A percentile compares a stretch with the other conserved stretches of the same genome.
Evolutionary conservation across 1,140 invertebrate genomes (phyloP).

Genomic region (Leptopilina boulardi): DNA sequence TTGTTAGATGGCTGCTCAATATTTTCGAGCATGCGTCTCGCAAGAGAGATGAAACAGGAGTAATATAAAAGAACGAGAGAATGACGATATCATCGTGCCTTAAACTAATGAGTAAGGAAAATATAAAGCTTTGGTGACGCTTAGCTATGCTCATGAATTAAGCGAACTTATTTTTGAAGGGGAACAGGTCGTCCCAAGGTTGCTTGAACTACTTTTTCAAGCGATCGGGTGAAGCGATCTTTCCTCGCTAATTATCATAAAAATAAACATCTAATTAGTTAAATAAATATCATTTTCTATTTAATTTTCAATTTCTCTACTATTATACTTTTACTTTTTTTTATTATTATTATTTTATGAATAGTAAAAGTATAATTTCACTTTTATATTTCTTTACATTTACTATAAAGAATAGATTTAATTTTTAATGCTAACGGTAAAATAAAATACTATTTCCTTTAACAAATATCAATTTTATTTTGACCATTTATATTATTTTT

Average conservation of each 20-base stretch:
- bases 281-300: neutral
- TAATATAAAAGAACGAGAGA: constrained; percentile 20
- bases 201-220: constrained; percentile 83
- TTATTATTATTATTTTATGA: no score
- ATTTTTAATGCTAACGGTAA: no score
- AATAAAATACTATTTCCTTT: no score
- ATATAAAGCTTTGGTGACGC: constrained; percentile 89
- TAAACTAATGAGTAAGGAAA: constrained; percentile 93
- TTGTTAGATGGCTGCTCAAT: constrained; percentile 55
- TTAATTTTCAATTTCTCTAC: no score
- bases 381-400: no score
- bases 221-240: constrained; percentile 83
- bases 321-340: no score
- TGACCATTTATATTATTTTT: no score
- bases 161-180: constrained; percentile 83
- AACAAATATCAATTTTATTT: no score
- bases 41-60: neutral
- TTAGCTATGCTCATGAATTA: constrained; percentile 80
- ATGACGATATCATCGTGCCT: constrained; percentile 78
- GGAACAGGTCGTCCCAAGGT: constrained; percentile 85
- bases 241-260: constrained; percentile 64
- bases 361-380: no score
- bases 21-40: constrained; percentile 34
- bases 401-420: no score
- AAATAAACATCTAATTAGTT: neutral